Base-by-base conservation (phyloP, 37 sponge, comb jelly and placozoan genomes). In the Petrosia ficiformis region DNA sequence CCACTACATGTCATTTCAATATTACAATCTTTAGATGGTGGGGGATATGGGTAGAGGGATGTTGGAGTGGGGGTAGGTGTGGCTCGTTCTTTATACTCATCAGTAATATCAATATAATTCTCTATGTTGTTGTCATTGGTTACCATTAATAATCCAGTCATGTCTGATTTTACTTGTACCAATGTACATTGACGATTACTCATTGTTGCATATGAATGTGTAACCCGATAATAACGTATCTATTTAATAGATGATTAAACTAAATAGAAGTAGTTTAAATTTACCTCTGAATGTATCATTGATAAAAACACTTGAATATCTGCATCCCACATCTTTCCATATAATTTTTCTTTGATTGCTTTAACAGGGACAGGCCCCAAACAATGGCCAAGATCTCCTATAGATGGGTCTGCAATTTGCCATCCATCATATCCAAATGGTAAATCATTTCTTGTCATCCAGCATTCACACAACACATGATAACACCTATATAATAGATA, bases 401-500 rank as follows among this genome's bases (percentile, higher is more conserved):
- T 28, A 35, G 39, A 39, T 26, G 36, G n/a, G 34, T 68, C 70
- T 2, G 43, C 28, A 1, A 71, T 29, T 41, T 91, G 88, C 92
- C 92, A 91, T 22, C 92, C 92, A 63, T 82, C 79, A 31, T 81
- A 82, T 0, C 80, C 84, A 30, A 57, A 19, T 39, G 84, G 67
- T 41, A 91, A 72, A n/a, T 91, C 92, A 40, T 80, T 77, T 59
- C 92, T 59, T 22, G 77, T 43, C 84, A 89, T 86, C 87, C 90
- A 89, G 1, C 84, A 89, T 67, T 94, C 94, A 3, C 65, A 60
- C 87, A 90, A 94, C 35, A 94, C 81, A 80, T 89, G 94, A 66
- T 94, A 94, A 31, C 86, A 64, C 94, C 94, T 91, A 42, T n/a
- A n/a, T n/a, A n/a, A n/a, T n/a, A n/a, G n/a, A n/a, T n/a, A n/a